A percentile compares a stretch with the other conserved stretches of the same genome.
phyloP scores from a whole-genome alignment of 2,888 invertebrate genomes.

The Nemotelus pantherinus region DNA sequence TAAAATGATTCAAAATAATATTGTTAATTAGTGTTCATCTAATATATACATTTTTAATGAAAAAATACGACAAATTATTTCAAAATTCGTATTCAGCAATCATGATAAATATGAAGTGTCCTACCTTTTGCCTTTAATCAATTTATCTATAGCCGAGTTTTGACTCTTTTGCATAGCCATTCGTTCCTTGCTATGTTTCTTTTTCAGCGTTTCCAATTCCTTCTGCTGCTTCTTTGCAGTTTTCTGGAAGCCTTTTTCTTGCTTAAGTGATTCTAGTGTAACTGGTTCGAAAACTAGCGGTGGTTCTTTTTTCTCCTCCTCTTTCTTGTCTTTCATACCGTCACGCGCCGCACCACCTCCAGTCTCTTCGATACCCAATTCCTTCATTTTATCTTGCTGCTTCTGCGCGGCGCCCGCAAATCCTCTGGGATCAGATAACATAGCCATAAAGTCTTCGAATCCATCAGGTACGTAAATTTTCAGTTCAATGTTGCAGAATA shows the following conservation, averaged over 20 bases:
- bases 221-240: constrained; percentile 95
- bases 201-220: constrained; percentile 89
- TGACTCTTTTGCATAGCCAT: constrained; percentile 89
- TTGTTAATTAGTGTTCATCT: not conserved
- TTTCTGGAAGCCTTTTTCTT: constrained; percentile 92
- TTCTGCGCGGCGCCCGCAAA: constrained; percentile 89
- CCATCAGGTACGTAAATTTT: constrained; percentile 99
- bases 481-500: constrained; percentile 98
- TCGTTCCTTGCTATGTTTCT: constrained; percentile 93
- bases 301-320: constrained; percentile 80
- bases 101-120: constrained; percentile 54
- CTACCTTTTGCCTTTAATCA: constrained; percentile 93
- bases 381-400: constrained; percentile 91
- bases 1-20: constrained; percentile 60
- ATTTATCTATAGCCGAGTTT: constrained; percentile 90
- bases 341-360: constrained; percentile 73
- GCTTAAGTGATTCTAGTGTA: constrained; percentile 84
- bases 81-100: too few species aligned
- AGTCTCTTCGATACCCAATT: constrained; percentile 90
- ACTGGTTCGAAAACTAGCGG: constrained; percentile 88
- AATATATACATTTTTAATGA: too few species aligned
- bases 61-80: too few species aligned
- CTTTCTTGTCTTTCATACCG: constrained; percentile 74
- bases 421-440: constrained; percentile 92
- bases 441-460: constrained; percentile 98